Evolutionary conservation across 2,888 invertebrate genomes (phyloP), one percentile per base, ranked within the genome.

Genomic region (Pollenia angustigena): DNA sequence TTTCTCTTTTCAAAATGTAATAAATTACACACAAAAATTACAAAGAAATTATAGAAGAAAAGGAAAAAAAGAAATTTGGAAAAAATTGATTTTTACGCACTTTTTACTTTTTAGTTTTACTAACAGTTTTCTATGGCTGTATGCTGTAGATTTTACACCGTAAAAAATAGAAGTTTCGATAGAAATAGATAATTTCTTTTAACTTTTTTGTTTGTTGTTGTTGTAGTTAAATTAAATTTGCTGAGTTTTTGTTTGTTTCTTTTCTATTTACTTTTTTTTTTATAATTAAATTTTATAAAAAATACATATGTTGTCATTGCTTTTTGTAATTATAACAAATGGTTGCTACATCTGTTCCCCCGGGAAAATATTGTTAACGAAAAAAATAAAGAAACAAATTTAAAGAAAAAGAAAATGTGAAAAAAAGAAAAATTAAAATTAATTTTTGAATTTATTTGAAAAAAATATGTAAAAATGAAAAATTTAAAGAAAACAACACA

Each of bases 261-360:
- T n/a, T 48, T 74, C 50, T 64, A 50, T 23, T n/a, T 23, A 23
- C 1, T 2, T 52, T 23, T 72, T 4, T 32, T 74, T 69, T 62
- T 48, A 44, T 10, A 78, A 78, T 85, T 87, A 87, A 72, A 87
- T 84, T 80, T 84, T 87, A 84, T 87, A 87, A 87, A 87, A 84
- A 84, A 84, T 84, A 80, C 80, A 86, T 83, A 87, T 84, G 87
- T 87, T 87, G 87, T 84, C 87, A 87, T 87, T 87, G 84, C 87
- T 87, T 87, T 87, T 84, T 84, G 87, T 87, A 87, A 87, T 84
- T 81, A 87, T 76, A 87, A 87, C 84, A 87, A 87, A 87, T 87
- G 84, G 87, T 87, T 87, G 87, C 87, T 87, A 87, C 87, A 87
- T 87, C 87, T 87, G 87, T 81, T 50, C 66, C 68, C 72, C 78